Evolutionary conservation across 2,797 vertebrate species (phyloP).

Genomic region (Lepidocolaptes lacrymiger): DNA sequence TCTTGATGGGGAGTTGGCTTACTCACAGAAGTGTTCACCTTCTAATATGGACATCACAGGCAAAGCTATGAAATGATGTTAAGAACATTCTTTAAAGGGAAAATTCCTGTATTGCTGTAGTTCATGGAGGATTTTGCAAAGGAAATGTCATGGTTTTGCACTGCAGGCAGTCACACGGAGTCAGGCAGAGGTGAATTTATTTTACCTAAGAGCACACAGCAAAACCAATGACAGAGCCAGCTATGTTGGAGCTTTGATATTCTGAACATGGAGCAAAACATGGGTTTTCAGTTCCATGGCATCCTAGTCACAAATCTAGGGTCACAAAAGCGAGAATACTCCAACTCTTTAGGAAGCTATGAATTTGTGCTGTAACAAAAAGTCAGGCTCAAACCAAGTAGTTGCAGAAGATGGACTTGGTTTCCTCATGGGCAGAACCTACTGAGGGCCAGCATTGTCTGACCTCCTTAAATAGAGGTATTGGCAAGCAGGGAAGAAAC

Average conservation of each 20-base stretch:
- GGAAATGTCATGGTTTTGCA: neutral
- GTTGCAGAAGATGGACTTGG: neutral
- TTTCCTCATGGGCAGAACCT: neutral
- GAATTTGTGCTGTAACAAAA: neutral
- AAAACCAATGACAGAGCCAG: neutral
- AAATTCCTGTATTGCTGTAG: neutral
- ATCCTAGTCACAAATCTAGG: neutral
- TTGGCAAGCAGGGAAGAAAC: neutral
- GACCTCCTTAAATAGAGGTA: neutral
- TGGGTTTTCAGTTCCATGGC: neutral
- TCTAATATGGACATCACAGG: neutral
- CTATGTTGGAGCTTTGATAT: neutral
- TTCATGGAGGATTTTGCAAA: neutral
- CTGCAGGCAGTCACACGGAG: neutral
- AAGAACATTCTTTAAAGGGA: neutral
- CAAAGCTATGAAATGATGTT: neutral
- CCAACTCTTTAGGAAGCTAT: neutral
- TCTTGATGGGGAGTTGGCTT: neutral
- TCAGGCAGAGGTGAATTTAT: neutral
- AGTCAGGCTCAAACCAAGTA: neutral
- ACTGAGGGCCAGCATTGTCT: accelerated
- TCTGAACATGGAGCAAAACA: neutral
- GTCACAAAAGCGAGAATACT: neutral
- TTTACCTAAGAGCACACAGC: neutral
- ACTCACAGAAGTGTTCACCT: neutral